phyloP scores from a whole-genome alignment of 2,797 vertebrate genomes.

The Sebastes trivittatus region DNA sequence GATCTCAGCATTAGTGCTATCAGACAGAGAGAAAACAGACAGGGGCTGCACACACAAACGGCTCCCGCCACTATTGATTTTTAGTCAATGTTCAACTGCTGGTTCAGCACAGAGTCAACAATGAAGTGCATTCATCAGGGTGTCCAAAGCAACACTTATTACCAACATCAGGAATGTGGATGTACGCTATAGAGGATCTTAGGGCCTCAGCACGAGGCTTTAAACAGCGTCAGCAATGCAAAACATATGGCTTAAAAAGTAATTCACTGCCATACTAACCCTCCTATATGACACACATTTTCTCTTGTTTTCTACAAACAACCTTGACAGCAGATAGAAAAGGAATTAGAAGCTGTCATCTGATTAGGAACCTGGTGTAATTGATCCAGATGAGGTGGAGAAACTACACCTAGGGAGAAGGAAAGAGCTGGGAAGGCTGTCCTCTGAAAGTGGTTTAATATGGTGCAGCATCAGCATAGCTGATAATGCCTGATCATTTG shows the following conservation, averaged over 20 bases:
- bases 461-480: background rate
- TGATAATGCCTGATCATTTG: background rate
- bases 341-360: background rate
- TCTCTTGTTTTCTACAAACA: background rate
- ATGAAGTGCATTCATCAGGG: constrained; percentile 58
- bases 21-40: constrained; percentile 39
- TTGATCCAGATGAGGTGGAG: background rate
- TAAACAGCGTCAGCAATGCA: background rate
- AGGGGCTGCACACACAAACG: constrained; percentile 19
- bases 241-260: background rate
- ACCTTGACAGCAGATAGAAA: background rate
- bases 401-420: background rate
- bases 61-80: constrained; percentile 62
- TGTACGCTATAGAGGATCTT: background rate
- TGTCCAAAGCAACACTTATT: constrained; percentile 25
- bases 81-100: constrained; percentile 64
- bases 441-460: background rate
- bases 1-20: constrained; percentile 40
- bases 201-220: background rate
- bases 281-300: background rate
- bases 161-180: constrained; percentile 35
- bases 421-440: background rate
- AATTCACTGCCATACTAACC: background rate
- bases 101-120: constrained; percentile 61
- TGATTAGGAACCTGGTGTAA: background rate